Conservation (phyloP, 2,113 vertebrate species). For the Callospermophilus lateralis region DNA sequence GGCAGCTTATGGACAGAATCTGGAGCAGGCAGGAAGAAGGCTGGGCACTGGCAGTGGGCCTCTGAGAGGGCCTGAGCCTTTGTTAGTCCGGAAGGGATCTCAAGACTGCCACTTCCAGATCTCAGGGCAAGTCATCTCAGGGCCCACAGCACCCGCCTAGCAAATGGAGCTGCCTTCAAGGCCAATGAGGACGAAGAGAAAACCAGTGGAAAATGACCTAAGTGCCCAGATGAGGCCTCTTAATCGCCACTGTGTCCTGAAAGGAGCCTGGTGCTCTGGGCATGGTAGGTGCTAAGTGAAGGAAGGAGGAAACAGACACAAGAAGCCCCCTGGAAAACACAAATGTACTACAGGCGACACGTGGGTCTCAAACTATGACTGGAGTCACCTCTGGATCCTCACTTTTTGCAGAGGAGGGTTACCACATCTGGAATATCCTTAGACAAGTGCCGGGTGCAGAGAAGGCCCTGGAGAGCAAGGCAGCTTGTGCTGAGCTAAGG, state of each 20-base stretch:
- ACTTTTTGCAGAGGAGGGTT: background rate
- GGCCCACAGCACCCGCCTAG: background rate
- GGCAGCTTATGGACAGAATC: background rate
- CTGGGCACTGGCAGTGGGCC: background rate
- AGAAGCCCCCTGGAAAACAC: background rate
- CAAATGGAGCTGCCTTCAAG: background rate
- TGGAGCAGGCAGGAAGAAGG: background rate
- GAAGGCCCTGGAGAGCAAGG: background rate
- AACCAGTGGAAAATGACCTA: background rate
- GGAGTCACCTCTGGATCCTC: background rate
- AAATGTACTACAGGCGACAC: rapidly evolving
- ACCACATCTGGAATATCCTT: background rate
- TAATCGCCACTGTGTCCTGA: background rate
- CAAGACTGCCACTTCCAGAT: no score
- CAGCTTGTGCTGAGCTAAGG: background rate
- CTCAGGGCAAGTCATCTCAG: background rate
- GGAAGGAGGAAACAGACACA: background rate
- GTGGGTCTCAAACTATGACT: background rate
- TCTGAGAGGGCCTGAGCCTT: background rate
- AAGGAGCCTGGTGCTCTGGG: background rate
- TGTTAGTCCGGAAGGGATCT: background rate
- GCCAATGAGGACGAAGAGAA: background rate
- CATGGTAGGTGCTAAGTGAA: background rate
- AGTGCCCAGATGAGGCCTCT: background rate
- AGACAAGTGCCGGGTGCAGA: background rate